Base-by-base conservation (phyloP, 2,113 vertebrate genomes). In the Haplotaxodon microlepis region DNA sequence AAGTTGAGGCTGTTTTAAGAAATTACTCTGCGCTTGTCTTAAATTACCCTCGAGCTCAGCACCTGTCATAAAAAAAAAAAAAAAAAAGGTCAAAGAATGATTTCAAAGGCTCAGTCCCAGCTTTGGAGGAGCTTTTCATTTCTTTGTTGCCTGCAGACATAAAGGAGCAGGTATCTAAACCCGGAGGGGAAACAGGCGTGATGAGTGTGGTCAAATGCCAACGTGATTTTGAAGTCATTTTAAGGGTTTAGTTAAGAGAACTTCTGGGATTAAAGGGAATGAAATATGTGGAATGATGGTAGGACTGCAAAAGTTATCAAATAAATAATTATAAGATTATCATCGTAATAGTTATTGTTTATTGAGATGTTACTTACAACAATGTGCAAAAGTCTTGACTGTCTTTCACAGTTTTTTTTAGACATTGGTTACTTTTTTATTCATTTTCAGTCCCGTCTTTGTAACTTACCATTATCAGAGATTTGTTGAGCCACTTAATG, bases 391-490 rank as follows among this genome's bases (percentile, higher is more conserved):
- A 71, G 63, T 71, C 36, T 71, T 24, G 36, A 40, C 63, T 40
- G 36, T 21, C 31, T 36, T 40, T 63, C 57, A 4, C 53, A 4
- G 29, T 40, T 11, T 63, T 47, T 61, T 63, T 34, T 63, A 19
- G 59, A 63, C 16, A 61, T 1, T 61, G 57, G 57, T 61, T 61
- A 31, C 29, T 19, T 63, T 63, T 63, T 34, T 34, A 34, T 34
- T 0, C 59, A 34, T 63, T 63, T 34, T 63, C 59, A 34, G 59
- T 0, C 16, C 16, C 0, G 9, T 6, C 1, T 34, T 63, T 34
- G 16, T 19, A 34, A 1, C 5, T 63, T 11, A 19, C 16, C 57
- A 61, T 34, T 19, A 17, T 61, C 29, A 61, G 29, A 61, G 57
- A 1, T 34, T 3, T 61, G 16, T 34, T 61, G 1, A 34, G 16